These are phyloP conservation scores for Anser brachyrhynchus DNA, from an alignment of 2,113 vertebrate genomes.

Conservation along the genomic window DNA sequence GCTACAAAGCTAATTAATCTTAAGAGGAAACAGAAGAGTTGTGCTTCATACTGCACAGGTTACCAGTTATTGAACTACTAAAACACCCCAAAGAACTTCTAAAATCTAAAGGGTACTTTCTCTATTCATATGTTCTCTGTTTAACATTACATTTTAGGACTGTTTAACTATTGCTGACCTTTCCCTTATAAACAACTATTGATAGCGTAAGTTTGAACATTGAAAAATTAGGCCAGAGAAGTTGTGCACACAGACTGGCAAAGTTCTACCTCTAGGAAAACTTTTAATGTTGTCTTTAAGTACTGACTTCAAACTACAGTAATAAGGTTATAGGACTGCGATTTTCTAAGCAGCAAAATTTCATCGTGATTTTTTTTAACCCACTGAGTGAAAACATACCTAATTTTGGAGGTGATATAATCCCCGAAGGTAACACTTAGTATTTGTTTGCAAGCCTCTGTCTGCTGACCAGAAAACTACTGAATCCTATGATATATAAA, in stretches of 20 bases:
- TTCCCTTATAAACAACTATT: background rate
- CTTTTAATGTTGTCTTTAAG: background rate
- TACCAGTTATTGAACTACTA: background rate
- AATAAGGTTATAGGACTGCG: background rate
- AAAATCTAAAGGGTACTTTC: background rate
- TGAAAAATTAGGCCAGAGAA: background rate
- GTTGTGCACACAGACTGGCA: background rate
- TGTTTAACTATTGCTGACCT: background rate
- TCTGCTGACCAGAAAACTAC: background rate
- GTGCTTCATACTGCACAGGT: background rate
- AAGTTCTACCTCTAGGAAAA: background rate
- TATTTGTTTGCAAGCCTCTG: background rate
- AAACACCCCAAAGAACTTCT: background rate
- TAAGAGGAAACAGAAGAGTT: background rate
- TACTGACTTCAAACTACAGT: background rate
- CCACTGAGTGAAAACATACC: background rate
- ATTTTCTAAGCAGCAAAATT: background rate
- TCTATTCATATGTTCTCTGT: background rate
- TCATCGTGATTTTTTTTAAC: background rate
- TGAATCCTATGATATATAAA: background rate
- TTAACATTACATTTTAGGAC: background rate
- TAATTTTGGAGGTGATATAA: background rate
- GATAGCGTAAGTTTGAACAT: background rate
- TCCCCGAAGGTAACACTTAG: background rate
- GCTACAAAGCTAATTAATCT: conserved; percentile 46